These are phyloP conservation scores for Dipodomys stephensi DNA, from an alignment of 2,113 vertebrate species.

Conservation along the genomic window DNA sequence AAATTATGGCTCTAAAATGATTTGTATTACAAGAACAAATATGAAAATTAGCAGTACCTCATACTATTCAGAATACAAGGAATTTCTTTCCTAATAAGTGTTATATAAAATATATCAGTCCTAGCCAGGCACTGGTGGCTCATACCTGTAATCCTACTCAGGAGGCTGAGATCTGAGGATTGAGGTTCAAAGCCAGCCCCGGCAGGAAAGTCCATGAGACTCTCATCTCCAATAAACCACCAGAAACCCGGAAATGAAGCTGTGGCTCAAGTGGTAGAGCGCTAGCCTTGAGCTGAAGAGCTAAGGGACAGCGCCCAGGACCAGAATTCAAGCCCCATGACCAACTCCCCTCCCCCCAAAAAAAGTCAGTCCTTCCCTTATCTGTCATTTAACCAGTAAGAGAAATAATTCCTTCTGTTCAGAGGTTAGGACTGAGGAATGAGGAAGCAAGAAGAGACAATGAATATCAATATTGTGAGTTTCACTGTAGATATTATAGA, in stretches of 20 bases:
- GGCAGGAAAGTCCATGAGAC: too few relatives aligned
- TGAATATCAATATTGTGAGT: background rate
- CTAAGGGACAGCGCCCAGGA: too few relatives aligned
- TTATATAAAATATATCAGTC: constrained; percentile 32
- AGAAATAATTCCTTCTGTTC: constrained; percentile 38
- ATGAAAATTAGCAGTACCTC: constrained; percentile 58
- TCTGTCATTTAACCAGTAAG: constrained; percentile 38
- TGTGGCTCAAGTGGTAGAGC: too few relatives aligned
- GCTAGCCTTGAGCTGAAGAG: too few relatives aligned
- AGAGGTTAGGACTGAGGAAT: background rate
- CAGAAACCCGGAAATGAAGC: too few relatives aligned
- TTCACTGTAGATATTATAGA: constrained; percentile 30
- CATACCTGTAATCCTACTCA: too few relatives aligned
- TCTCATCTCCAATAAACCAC: too few relatives aligned
- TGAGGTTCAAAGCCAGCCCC: too few relatives aligned
- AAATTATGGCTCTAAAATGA: constrained; percentile 57
- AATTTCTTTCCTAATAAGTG: constrained; percentile 2
- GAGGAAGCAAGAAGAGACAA: background rate
- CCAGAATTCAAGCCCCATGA: too few relatives aligned
- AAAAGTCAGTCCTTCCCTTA: background rate
- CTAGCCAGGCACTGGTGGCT: background rate
- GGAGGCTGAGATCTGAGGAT: too few relatives aligned
- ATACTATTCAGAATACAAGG: constrained; percentile 30
- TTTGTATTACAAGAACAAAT: constrained; percentile 54
- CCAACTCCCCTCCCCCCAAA: too few relatives aligned